Evolutionary conservation across 2,113 vertebrate genomes (phyloP), one percentile per base, ranked within the genome.

Genomic region (Pogona vitticeps): DNA sequence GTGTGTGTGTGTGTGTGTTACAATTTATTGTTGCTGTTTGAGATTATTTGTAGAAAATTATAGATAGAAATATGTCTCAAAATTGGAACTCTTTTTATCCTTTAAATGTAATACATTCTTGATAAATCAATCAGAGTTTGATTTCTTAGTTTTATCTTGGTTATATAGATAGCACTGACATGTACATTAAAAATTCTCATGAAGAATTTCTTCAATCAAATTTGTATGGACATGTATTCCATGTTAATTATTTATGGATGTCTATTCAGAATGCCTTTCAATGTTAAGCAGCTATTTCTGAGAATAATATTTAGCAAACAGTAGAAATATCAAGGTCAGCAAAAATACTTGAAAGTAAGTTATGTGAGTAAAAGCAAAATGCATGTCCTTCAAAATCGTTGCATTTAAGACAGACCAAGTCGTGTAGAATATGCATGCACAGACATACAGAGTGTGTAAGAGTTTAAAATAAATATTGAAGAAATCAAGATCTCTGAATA

Each of bases 341-440:
- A 73, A 82, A 40, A 14, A 8, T 0, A 1, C 0, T 1, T 2
- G 3, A 67, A 3, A 26, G 78, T 23, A 80, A 38, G 31, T 2
- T 9, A 56, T 73, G 8, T 75, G 56, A 56, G 2, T 0, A 1
- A 15, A 42, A 46, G 1, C 0, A 0, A 0, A 8, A 42, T 4
- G 0, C 31, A 12, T 40, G 33, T 79, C 21, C 26, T 21, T 13
- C 82, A 82, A 81, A 59, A 5, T 21, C 59, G 68, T 42, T 10
- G 0, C 3, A 46, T 12, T 82, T 38, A 28, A 67, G 59, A 68
- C 80, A 68, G 0, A 52, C 15, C 23, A 0, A 3, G 31, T n/a
- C n/a, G n/a, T n/a, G n/a, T n/a, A n/a, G n/a, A n/a, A n/a, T n/a
- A n/a, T n/a, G n/a, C n/a, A n/a, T n/a, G n/a, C n/a, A n/a, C n/a